phyloP scores from a whole-genome alignment of 2,888 invertebrate species.

The Seladonia tumulorum region DNA sequence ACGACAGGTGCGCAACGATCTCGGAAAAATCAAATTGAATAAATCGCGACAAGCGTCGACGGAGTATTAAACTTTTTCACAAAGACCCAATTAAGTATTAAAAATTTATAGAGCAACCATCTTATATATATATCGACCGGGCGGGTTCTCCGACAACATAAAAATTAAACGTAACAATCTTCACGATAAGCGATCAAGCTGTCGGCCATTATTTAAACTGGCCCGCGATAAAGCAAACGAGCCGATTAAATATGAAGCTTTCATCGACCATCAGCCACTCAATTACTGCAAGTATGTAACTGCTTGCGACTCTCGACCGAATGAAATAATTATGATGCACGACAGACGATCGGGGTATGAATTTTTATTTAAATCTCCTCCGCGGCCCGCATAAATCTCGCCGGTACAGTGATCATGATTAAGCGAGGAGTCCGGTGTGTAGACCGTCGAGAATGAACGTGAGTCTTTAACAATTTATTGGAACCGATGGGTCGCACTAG shows the following conservation, averaged over 20 bases:
- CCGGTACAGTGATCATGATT: background rate
- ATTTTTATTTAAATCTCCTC: background rate
- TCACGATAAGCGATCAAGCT: slow-evolving; percentile 6
- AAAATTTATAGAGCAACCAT: background rate
- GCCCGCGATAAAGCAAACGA: background rate
- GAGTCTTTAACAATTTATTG: background rate
- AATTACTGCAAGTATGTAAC: slow-evolving; percentile 8
- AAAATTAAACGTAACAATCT: background rate
- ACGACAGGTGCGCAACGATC: background rate
- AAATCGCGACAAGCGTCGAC: background rate
- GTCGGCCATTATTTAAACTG: slow-evolving; percentile 2
- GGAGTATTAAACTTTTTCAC: background rate
- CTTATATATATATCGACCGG: background rate
- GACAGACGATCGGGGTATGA: background rate
- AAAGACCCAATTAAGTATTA: background rate
- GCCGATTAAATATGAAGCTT: background rate
- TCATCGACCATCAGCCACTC: background rate
- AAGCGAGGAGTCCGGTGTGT: background rate
- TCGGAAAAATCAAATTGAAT: background rate
- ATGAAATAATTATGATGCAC: slow-evolving; percentile 7
- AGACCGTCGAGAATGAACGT: background rate
- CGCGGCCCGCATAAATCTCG: background rate
- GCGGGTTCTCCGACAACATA: background rate
- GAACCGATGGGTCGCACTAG: no score
- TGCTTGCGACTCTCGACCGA: background rate